Percentiles rank a stretch among this genome's conserved stretches.
phyloP scores from a whole-genome alignment of 2,888 invertebrate species.

The Chalcis sispes region DNA sequence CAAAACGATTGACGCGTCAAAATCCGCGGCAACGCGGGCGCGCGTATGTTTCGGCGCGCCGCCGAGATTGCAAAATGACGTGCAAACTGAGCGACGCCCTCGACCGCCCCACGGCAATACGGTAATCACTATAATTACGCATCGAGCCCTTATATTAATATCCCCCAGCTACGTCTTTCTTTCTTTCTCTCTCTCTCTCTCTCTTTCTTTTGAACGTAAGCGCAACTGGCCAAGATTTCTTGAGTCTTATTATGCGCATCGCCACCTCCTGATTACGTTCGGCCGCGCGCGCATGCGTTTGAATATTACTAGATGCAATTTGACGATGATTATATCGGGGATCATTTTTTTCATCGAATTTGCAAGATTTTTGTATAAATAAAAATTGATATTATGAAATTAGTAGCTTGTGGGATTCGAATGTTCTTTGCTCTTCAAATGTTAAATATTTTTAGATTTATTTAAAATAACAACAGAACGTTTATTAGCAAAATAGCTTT shows the following conservation, averaged over 20 bases:
- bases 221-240: conserved; percentile 45
- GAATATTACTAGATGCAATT: too few relatives aligned
- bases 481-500: too few relatives aligned
- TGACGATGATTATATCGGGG: too few relatives aligned
- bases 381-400: too few relatives aligned
- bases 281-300: too few relatives aligned
- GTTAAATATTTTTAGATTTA: too few relatives aligned
- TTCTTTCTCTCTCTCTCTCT: conserved; percentile 60
- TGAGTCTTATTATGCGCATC: conserved; percentile 51
- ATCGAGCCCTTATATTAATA: conserved; percentile 76
- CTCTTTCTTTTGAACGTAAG: conserved; percentile 45
- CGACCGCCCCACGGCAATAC: conserved; percentile 76
- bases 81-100: conserved; percentile 76
- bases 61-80: conserved; percentile 75
- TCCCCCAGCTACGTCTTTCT: conserved; percentile 72
- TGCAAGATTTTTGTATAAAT: too few relatives aligned
- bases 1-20: conserved; percentile 52
- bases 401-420: too few relatives aligned
- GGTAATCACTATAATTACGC: conserved; percentile 76
- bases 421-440: too few relatives aligned
- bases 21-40: conserved; percentile 32
- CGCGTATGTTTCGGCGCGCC: conserved; percentile 59
- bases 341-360: too few relatives aligned
- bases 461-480: too few relatives aligned
- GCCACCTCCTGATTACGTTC: conserved; percentile 46